Conservation (phyloP, 2,113 vertebrate species). For the Leptobrachium leishanense region DNA sequence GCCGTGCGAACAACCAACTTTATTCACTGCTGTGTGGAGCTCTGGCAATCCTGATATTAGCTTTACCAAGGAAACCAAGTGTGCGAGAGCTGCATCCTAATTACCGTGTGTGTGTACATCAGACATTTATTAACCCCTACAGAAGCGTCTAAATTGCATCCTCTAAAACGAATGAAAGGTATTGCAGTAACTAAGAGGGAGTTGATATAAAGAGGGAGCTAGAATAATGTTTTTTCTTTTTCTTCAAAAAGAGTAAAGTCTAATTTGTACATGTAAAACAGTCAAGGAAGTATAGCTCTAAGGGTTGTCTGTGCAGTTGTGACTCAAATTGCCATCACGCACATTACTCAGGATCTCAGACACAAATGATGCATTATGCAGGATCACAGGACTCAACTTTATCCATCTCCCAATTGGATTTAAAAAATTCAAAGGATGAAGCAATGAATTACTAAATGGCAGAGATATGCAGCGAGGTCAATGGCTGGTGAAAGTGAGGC, state of each 20-base stretch:
- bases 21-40: not conserved
- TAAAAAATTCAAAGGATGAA: no score
- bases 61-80: conserved; percentile 36
- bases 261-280: not conserved
- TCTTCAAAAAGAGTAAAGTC: not conserved
- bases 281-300: no score
- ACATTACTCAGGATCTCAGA: no score
- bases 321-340: no score
- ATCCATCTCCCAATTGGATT: no score
- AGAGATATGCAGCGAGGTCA: no score
- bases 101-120: not conserved
- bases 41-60: not conserved
- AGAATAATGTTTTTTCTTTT: not conserved
- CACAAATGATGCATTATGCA: no score
- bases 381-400: no score
- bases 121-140: conserved; percentile 20
- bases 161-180: not conserved
- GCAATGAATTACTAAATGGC: no score
- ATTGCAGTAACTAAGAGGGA: not conserved
- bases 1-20: conserved; percentile 3
- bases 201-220: not conserved
- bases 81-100: conserved; percentile 18
- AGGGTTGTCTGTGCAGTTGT: no score
- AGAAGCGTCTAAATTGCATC: not conserved
- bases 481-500: no score